Percentiles rank a stretch among this genome's conserved stretches.
Conservation (phyloP, 2,888 invertebrate genomes). For the Troides oblongomaculatus region DNA sequence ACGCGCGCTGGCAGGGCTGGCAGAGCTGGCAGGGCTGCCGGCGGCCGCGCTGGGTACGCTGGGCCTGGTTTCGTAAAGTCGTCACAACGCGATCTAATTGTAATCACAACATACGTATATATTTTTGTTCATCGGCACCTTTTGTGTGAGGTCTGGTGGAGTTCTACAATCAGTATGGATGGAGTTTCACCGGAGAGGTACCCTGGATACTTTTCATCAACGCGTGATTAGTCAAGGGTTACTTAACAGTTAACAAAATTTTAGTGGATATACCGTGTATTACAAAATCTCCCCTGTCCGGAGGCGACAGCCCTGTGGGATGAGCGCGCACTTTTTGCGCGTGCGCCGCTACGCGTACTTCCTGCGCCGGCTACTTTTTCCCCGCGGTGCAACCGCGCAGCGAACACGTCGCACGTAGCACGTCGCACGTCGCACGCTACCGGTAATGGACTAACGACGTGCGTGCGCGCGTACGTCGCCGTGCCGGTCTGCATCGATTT, state of each 20-base stretch:
- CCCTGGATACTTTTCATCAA: too few relatives aligned
- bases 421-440: neutral
- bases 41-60: neutral
- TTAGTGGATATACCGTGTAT: too few relatives aligned
- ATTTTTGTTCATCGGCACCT: too few relatives aligned
- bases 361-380: constrained; percentile 17
- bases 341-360: constrained; percentile 14
- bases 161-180: too few relatives aligned
- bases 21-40: constrained; percentile 15
- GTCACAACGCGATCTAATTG: too few relatives aligned
- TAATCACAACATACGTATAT: too few relatives aligned
- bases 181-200: too few relatives aligned
- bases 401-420: constrained; percentile 2
- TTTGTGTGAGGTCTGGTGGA: too few relatives aligned
- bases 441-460: neutral
- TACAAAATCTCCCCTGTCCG: too few relatives aligned
- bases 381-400: constrained; percentile 2
- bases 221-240: too few relatives aligned
- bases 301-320: constrained; percentile 4
- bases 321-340: constrained; percentile 11
- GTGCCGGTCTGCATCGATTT: neutral
- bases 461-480: neutral
- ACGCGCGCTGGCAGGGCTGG: constrained; percentile 6
- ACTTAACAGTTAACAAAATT: too few relatives aligned
- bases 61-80: neutral